Base-by-base conservation (phyloP, 2,888 invertebrate genomes). In the Protonemura montana region DNA sequence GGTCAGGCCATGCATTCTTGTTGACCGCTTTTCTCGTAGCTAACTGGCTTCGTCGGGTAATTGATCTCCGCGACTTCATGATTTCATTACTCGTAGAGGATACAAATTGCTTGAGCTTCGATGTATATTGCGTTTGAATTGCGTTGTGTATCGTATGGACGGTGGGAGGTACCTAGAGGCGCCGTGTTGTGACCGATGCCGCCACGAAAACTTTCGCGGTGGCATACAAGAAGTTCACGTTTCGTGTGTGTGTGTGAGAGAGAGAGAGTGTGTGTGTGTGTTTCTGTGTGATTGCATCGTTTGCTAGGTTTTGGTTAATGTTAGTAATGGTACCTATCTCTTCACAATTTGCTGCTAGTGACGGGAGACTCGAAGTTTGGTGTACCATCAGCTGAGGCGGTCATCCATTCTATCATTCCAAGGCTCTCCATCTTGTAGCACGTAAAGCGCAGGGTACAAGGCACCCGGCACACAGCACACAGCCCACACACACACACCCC, bases 261-360 rank as follows among this genome's bases (percentile, higher is more conserved):
- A n/a, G n/a, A 35, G 3, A 3, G 5, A 6, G 10, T 35, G 35
- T 35, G 35, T 35, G 35, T 6, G 35, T 35, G 35, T 35, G 35
- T 35, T 3, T 35, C 21, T 21, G 13, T 59, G 59, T 59, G 59
- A 59, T 59, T 21, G 21, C 59, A 10, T 59, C 59, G 13, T 59
- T 59, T 59, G 59, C 59, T 59, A 13, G 59, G 59, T 59, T 59
- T 59, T 59, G 59, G 59, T 59, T 59, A 59, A 59, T 59, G 59
- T 59, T 59, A 59, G 59, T 59, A 59, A 59, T 59, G 59, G 21
- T 59, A 10, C 16, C 59, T 21, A 59, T 59, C 59, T 59, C 59
- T 59, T 59, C 59, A 59, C 59, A 59, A 59, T 59, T 59, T 59
- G 59, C 59, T 59, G 59, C 59, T 59, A 59, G 59, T 59, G 59